Evolutionary conservation across 2,888 invertebrate species (phyloP), one percentile per base, ranked within the genome.

Genomic region (Polyommatus icarus): DNA sequence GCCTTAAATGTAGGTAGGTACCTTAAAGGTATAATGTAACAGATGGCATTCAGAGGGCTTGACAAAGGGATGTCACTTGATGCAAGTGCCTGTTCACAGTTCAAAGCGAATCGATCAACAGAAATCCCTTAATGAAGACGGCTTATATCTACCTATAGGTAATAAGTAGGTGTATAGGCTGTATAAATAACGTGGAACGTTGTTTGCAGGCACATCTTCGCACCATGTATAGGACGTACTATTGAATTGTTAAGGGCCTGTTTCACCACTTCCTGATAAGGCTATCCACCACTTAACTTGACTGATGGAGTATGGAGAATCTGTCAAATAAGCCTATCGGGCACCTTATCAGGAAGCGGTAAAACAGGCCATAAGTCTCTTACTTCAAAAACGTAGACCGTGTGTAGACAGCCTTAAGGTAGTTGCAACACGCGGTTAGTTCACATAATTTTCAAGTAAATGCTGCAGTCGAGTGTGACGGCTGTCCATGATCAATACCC

Each of bases 401-500:
- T 24, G 24, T 24, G 24, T 24, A 24, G 24, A 24, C 24, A 24
- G 24, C 24, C 24, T 24, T 24, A 24, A 24, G 24, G 24, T 24
- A 24, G 4, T n/a, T 24, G 61, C 61, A 61, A 10, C 61, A 61
- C 24, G 61, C 61, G 20, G 67, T 12, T 4, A 15, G 15, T 29
- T 67, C 29, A 67, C 67, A 67, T 8, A 67, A 67, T 67, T 67
- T 61, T 29, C 67, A 15, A 15, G 67, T 67, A 67, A 67, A 29
- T 15, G 24, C 15, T 67, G 67, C 67, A 29, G 67, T 10, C 12
- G 29, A 61, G 67, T 5, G 5, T 67, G 67, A 67, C 67, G 29
- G 67, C 10, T 12, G 67, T 67, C 29, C 29, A 67, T 67, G 67
- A 67, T 67, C 67, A 67, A 67, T 67, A 67, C 29, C 67, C 67